Evolutionary conservation across 2,113 vertebrate species (phyloP).

Genomic region (Hymenochirus boettgeri): DNA sequence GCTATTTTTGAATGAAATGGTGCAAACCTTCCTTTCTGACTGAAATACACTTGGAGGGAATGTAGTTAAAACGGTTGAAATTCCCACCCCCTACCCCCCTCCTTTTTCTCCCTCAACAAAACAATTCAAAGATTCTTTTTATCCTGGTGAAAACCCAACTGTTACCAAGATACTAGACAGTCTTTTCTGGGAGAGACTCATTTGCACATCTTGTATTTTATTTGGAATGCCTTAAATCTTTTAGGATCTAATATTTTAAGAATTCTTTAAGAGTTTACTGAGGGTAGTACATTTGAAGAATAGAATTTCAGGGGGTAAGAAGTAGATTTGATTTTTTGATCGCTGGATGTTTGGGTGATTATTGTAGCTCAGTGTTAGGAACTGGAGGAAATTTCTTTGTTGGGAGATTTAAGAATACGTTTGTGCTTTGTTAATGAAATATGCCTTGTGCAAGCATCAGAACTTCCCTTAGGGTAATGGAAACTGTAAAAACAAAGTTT

Average conservation of each 20-base stretch:
- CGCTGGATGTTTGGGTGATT: too few species aligned
- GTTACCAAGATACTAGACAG: slow-evolving; percentile 24
- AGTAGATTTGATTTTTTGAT: neutral
- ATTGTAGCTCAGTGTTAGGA: too few species aligned
- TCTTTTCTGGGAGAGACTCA: slow-evolving; percentile 13
- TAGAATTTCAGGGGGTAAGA: slow-evolving; percentile 12
- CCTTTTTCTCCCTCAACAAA: slow-evolving; percentile 28
- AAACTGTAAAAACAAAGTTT: too few species aligned
- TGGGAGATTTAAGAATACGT: too few species aligned
- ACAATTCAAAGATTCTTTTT: slow-evolving; percentile 42
- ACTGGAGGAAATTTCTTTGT: too few species aligned
- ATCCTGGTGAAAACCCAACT: slow-evolving; percentile 28
- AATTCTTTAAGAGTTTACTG: slow-evolving; percentile 11
- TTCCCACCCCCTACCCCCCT: slow-evolving; percentile 34
- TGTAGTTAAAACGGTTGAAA: slow-evolving; percentile 39
- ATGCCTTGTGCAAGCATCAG: too few species aligned
- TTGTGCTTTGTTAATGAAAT: too few species aligned
- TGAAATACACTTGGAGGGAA: neutral
- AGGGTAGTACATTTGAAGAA: slow-evolving; percentile 6
- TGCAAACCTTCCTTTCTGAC: too few species aligned
- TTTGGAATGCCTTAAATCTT: slow-evolving; percentile 1
- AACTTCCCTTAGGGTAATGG: too few species aligned
- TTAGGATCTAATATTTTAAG: slow-evolving; percentile 15
- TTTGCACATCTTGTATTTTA: neutral
- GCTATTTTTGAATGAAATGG: too few species aligned